Evolutionary conservation across 2,797 vertebrate genomes (phyloP).

Genomic region (Acropternis orthonyx): DNA sequence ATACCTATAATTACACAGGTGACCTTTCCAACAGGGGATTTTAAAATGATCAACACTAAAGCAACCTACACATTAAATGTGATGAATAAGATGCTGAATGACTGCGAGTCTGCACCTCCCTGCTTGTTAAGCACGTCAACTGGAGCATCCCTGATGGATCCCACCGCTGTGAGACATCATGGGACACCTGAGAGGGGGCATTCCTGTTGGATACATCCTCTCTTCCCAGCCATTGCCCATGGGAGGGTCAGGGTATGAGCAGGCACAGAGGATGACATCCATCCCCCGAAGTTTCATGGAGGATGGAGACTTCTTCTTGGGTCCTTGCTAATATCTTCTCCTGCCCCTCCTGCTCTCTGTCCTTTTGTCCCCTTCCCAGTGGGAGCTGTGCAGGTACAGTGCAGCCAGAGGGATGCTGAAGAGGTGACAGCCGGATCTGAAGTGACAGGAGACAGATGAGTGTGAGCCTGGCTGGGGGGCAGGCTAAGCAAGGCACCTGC

Average conservation of each 20-base stretch:
- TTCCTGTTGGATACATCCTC: fast-evolving
- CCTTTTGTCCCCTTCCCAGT: not conserved
- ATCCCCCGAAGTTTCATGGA: not conserved
- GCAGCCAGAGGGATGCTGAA: not conserved
- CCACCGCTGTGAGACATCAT: fast-evolving
- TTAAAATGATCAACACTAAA: not conserved
- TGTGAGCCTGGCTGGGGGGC: not conserved
- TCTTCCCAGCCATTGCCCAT: not conserved
- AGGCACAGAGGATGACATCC: not conserved
- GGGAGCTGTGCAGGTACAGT: not conserved
- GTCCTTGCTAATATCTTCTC: not conserved
- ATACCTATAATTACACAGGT: conserved; percentile 32
- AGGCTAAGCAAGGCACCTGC: not conserved
- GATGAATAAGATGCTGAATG: conserved; percentile 30
- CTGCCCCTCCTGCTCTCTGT: not conserved
- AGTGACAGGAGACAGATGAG: conserved; percentile 65
- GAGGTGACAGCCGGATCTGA: conserved; percentile 24
- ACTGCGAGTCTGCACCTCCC: not conserved
- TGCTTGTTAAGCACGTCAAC: not conserved
- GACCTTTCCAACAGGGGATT: conserved; percentile 37
- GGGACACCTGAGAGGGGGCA: not conserved
- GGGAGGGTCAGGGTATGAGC: not conserved
- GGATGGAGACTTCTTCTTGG: not conserved
- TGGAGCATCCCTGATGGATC: not conserved
- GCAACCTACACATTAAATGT: conserved; percentile 45